Conservation (phyloP, 2,113 vertebrate genomes). For the Pipra filicauda region DNA sequence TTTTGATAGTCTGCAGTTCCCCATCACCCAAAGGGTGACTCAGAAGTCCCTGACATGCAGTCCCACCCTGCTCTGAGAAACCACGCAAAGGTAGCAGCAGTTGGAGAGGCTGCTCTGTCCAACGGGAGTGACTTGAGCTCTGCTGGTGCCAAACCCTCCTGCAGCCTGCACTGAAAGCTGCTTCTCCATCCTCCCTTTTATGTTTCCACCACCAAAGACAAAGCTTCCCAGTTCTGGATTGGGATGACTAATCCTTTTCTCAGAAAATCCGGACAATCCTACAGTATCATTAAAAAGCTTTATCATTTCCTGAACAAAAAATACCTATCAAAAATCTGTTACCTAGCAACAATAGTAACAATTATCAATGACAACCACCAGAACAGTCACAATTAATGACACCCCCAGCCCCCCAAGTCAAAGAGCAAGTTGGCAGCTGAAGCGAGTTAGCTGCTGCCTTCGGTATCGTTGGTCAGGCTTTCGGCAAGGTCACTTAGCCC, state of each 20-base stretch:
- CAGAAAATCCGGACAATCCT: neutral
- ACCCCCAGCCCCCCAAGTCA: neutral
- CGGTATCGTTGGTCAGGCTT: conserved; percentile 74
- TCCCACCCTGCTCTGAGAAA: neutral
- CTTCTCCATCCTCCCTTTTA: neutral
- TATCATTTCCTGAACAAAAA: neutral
- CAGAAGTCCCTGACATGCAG: neutral
- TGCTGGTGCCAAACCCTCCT: neutral
- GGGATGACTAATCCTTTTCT: neutral
- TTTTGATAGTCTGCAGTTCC: neutral
- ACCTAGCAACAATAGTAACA: conserved; percentile 55
- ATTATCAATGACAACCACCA: neutral
- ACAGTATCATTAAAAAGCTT: neutral
- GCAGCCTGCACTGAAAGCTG: neutral
- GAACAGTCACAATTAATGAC: conserved; percentile 4
- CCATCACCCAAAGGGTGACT: accelerated
- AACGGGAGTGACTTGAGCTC: accelerated
- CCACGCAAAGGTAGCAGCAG: accelerated
- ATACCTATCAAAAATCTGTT: conserved; percentile 50
- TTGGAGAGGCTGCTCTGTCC: accelerated
- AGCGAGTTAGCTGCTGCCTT: conserved; percentile 61
- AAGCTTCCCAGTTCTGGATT: neutral
- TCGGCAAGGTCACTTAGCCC: conserved; percentile 85
- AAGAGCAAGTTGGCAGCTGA: neutral
- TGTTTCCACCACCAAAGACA: neutral